Conservation (phyloP, 2,113 vertebrate species). For the Smithornis capensis region DNA sequence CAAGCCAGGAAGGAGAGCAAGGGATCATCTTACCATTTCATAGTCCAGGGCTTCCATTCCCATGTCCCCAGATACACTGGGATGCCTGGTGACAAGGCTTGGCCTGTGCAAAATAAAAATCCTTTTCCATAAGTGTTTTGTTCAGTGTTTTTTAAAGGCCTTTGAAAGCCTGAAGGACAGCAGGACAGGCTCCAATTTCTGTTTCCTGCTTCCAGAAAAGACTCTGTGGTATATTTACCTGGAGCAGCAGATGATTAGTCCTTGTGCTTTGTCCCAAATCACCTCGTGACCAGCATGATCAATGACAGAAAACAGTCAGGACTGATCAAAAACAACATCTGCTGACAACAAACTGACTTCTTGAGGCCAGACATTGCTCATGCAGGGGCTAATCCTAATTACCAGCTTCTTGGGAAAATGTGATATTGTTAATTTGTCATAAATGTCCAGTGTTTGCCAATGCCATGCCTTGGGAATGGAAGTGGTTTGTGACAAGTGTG, state of each 20-base stretch:
- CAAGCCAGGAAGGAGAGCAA: background rate
- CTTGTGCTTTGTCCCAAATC: background rate
- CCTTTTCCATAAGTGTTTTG: background rate
- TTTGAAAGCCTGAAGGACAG: background rate
- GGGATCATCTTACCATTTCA: background rate
- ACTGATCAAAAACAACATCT: constrained; percentile 47
- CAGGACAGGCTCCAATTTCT: background rate
- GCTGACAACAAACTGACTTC: background rate
- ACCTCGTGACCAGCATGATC: background rate
- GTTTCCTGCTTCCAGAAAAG: background rate
- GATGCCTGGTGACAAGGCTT: background rate
- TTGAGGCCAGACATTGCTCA: constrained; percentile 21
- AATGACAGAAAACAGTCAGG: background rate
- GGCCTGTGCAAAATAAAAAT: background rate
- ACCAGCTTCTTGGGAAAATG: constrained; percentile 12
- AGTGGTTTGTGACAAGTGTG: background rate
- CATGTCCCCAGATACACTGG: background rate
- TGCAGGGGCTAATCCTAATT: background rate
- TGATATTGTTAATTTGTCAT: background rate
- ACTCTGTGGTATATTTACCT: background rate
- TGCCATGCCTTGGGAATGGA: background rate
- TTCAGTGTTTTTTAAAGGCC: background rate
- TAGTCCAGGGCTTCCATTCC: background rate
- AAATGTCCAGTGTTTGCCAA: constrained; percentile 11
- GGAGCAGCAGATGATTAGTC: background rate